These are phyloP conservation scores for Dicyrtoma fusca DNA, from an alignment of 2,888 invertebrate genomes.

Conservation along the genomic window DNA sequence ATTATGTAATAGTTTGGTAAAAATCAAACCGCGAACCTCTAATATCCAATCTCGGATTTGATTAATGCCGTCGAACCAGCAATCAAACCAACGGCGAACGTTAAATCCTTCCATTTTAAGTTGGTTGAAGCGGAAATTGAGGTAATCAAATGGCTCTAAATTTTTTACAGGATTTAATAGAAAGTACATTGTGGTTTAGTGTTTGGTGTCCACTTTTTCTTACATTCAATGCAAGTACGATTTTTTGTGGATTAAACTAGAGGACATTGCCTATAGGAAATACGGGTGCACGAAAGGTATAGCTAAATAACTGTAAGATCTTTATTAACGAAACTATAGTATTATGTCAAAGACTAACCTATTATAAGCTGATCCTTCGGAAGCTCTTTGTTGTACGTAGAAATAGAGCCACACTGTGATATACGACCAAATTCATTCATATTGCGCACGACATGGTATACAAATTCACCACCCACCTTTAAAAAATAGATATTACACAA, in stretches of 20 bases:
- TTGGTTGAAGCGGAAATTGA: constrained; percentile 12
- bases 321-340: no score
- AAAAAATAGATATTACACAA: background rate
- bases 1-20: background rate
- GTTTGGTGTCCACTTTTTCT: no score
- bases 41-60: constrained; percentile 59
- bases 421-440: constrained; percentile 69
- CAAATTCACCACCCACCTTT: constrained; percentile 72
- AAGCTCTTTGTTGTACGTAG: constrained; percentile 65
- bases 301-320: background rate
- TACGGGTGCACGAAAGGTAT: background rate
- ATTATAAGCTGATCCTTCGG: constrained; percentile 4
- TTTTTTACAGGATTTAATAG: no score
- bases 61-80: constrained; percentile 68
- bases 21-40: constrained; percentile 36
- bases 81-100: constrained; percentile 57
- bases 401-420: constrained; percentile 70
- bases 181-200: no score
- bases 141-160: constrained; percentile 23
- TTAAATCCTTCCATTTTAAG: constrained; percentile 68
- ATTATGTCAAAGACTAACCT: constrained; percentile 27
- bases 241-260: no score
- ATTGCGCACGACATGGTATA: constrained; percentile 65
- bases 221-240: no score
- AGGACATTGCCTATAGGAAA: background rate